Evolutionary conservation across 2,888 invertebrate species (phyloP), one percentile per base, ranked within the genome.

Genomic region (Phytoseiulus persimilis): DNA sequence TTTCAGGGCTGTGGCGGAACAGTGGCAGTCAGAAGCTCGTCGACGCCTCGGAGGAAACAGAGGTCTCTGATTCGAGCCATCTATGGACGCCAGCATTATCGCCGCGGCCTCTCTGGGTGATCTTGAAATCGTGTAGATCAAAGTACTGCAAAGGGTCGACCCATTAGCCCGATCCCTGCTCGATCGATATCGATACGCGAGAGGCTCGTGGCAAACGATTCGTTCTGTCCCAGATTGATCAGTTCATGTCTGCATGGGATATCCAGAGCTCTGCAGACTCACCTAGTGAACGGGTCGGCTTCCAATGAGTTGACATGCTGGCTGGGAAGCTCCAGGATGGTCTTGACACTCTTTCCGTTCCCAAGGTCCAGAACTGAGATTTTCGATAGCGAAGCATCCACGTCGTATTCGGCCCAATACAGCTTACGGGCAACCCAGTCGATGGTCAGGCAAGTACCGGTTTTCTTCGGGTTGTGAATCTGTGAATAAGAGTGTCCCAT

Each of bases 401-500:
- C 93, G 91, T 94, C 94, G 32, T 94, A 92, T 92, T 96, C 96
- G 0, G 95, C 94, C 95, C 96, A 97, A 92, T 96, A 98, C 9
- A 98, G 93, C 89, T 95, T 95, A 89, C 97, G 94, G 89, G 95
- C 95, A 84, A 98, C 94, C 98, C 98, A 98, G 93, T 98, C 97
- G 0, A 96, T 94, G 0, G 96, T 95, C 39, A 98, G 93, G 90
- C 95, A 95, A 18, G 94, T 92, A 0, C 94, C 94, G 46, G 94
- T 94, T n/a, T 94, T 94, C 65, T 94, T 94, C 90, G 95, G 92
- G 23, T 94, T 93, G 0, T 94, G 92, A 83, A 95, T 93, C 92
- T 92, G 91, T 65, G 23, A 91, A 89, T 90, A 90, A 89, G 83
- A 90, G 89, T 31, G 23, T 33, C 31, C 32, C n/a, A 1, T 32